phyloP scores from a whole-genome alignment of 1,140 invertebrate genomes.

The Neodiprion pinetum region DNA sequence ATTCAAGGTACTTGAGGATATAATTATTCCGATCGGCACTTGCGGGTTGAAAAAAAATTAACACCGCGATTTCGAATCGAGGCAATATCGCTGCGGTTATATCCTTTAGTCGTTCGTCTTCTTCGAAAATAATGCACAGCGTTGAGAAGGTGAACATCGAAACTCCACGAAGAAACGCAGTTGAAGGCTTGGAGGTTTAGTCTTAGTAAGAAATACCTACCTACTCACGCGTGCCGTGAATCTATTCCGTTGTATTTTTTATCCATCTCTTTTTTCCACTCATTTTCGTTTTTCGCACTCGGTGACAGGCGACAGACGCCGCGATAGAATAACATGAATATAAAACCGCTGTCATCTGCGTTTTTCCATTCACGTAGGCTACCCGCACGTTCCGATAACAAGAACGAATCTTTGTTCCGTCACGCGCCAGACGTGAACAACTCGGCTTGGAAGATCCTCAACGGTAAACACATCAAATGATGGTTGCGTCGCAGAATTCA shows the following conservation, averaged over 20 bases:
- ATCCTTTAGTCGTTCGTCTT: not conserved
- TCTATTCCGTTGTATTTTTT: not conserved
- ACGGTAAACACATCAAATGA: too few relatives aligned
- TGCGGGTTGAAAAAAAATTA: too few relatives aligned
- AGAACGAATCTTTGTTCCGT: slow-evolving; percentile 2
- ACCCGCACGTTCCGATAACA: not conserved
- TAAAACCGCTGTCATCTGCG: not conserved
- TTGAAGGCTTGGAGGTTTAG: too few relatives aligned
- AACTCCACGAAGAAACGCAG: not conserved
- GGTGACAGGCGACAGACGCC: not conserved
- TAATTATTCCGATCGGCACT: not conserved
- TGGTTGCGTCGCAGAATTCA: too few relatives aligned
- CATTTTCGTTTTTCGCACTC: not conserved
- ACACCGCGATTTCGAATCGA: not conserved
- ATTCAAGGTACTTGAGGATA: not conserved
- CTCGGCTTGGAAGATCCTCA: too few relatives aligned
- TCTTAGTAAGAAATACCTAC: not conserved
- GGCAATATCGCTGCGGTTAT: not conserved
- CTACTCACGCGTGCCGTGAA: not conserved
- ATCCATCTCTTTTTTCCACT: not conserved
- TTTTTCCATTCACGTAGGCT: not conserved
- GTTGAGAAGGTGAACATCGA: not conserved
- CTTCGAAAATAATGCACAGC: not conserved
- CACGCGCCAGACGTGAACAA: not conserved
- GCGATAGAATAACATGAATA: not conserved